Conservation (phyloP, 2,797 vertebrate species). For the Megaceryle alcyon region DNA sequence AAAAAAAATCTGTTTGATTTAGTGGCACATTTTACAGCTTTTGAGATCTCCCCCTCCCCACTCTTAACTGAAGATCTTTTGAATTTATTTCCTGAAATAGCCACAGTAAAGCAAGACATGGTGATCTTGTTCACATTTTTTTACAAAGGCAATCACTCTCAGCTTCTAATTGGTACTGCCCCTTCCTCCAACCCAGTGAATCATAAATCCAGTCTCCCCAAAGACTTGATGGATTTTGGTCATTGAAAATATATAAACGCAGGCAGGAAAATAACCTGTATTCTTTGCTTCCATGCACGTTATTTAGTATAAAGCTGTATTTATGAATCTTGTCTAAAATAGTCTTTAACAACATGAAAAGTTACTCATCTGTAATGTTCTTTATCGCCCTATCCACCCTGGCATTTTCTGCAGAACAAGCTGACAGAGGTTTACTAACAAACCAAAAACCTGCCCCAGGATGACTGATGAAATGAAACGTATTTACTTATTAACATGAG, state of each 20-base stretch:
- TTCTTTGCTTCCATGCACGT: background rate
- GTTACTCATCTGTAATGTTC: background rate
- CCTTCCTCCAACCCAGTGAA: background rate
- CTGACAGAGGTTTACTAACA: background rate
- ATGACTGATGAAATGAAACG: background rate
- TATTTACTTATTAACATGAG: background rate
- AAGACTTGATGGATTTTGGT: background rate
- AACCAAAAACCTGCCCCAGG: background rate
- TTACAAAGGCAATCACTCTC: background rate
- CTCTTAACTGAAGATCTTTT: background rate
- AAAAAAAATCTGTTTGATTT: background rate
- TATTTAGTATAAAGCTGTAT: background rate
- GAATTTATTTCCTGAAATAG: background rate
- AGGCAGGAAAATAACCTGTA: background rate
- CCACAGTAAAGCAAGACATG: background rate
- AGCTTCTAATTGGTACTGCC: background rate
- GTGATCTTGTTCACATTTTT: background rate
- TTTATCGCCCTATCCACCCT: background rate
- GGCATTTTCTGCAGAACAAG: background rate
- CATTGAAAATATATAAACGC: rapidly evolving
- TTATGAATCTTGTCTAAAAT: background rate
- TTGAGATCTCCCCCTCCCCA: background rate
- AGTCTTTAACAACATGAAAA: background rate
- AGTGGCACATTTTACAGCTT: background rate
- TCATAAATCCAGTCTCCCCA: background rate